Evolutionary conservation across 2,888 invertebrate species (phyloP).

Genomic region (Chrysina gloriosa): DNA sequence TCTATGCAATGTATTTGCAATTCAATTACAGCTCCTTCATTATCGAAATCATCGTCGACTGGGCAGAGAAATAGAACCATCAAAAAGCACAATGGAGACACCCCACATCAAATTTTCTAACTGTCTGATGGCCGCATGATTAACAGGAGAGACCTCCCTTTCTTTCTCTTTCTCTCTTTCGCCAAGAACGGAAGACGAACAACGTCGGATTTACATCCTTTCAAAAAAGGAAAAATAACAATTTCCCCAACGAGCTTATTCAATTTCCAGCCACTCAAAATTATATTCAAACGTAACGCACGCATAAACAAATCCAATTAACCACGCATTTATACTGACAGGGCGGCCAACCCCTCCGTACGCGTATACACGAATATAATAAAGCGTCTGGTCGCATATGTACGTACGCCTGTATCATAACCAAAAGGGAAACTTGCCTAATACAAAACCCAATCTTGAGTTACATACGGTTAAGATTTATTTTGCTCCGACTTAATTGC

Average conservation of each 20-base stretch:
- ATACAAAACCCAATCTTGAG: slow-evolving; percentile 43
- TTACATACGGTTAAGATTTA: slow-evolving; percentile 42
- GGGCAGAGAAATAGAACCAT: slow-evolving; percentile 21
- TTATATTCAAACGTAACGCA: slow-evolving; percentile 61
- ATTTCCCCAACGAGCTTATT: slow-evolving; percentile 62
- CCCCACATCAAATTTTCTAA: slow-evolving; percentile 21
- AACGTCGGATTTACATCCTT: slow-evolving; percentile 13
- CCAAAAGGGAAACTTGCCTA: slow-evolving; percentile 38
- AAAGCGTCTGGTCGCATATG: slow-evolving; percentile 3
- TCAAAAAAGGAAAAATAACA: slow-evolving; percentile 57
- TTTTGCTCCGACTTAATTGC: slow-evolving; percentile 40
- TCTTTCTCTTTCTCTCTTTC: not conserved
- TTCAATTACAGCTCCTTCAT: slow-evolving; percentile 28
- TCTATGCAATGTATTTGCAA: slow-evolving; percentile 17
- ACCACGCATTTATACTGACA: slow-evolving; percentile 64
- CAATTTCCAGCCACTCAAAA: slow-evolving; percentile 62
- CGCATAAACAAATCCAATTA: slow-evolving; percentile 65
- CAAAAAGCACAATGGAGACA: slow-evolving; percentile 24
- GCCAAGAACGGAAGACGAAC: not conserved
- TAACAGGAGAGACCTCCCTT: slow-evolving; percentile 14
- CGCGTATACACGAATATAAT: not conserved
- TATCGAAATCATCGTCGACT: slow-evolving; percentile 23
- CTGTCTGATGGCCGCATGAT: slow-evolving; percentile 12
- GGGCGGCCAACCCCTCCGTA: slow-evolving; percentile 54
- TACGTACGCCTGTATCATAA: slow-evolving; percentile 34